Evolutionary conservation across 2,113 vertebrate species (phyloP).

Genomic region (Piaya cayana): DNA sequence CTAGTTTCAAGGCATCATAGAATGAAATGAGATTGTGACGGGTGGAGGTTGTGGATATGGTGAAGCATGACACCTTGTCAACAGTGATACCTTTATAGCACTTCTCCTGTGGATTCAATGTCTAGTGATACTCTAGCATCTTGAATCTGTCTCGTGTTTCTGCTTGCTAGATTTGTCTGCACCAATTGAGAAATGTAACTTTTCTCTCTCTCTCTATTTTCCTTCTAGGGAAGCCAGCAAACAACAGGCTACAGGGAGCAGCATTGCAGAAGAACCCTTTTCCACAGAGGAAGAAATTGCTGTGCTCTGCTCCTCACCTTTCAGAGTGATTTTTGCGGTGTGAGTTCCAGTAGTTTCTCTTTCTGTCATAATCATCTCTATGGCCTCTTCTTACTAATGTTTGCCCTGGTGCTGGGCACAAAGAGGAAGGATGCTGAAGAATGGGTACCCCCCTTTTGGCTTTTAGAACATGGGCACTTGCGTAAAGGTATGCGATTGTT

Average conservation of each 20-base stretch:
- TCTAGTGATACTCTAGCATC: neutral
- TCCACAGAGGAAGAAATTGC: neutral
- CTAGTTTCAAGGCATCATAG: neutral
- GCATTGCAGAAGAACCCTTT: neutral
- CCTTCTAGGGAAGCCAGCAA: neutral
- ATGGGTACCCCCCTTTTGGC: conserved; percentile 77
- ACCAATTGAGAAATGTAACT: neutral
- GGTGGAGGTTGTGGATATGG: neutral
- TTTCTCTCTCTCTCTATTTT: neutral
- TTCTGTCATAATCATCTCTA: conserved; percentile 82
- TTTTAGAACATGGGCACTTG: conserved; percentile 85
- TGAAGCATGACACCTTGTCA: neutral
- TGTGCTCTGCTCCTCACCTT: neutral
- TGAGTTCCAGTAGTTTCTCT: conserved; percentile 36
- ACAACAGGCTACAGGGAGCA: neutral
- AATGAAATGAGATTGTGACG: neutral
- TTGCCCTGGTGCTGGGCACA: conserved; percentile 81
- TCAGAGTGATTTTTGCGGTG: conserved; percentile 17
- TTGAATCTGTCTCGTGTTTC: neutral
- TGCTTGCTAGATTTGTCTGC: neutral
- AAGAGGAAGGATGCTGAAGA: conserved; percentile 83
- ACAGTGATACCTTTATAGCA: neutral
- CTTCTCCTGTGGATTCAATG: neutral
- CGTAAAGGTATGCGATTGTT: conserved; percentile 84
- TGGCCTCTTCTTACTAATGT: conserved; percentile 81